Base-by-base conservation (phyloP, 2,797 vertebrate genomes). In the Podarcis siculus region DNA sequence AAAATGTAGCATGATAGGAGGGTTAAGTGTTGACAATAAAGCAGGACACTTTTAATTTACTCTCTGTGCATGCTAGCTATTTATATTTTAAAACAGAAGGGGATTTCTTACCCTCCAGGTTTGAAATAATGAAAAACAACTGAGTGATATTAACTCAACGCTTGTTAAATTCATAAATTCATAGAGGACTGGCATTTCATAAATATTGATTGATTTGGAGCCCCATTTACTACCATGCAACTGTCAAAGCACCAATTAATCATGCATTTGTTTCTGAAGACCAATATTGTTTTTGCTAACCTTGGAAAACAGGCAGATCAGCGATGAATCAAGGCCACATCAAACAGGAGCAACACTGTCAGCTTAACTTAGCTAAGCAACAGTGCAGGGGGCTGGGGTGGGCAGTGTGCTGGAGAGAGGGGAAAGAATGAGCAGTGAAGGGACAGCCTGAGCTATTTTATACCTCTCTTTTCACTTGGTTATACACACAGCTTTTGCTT, bases 211-310 rank as follows among this genome's bases (percentile, higher is more conserved):
- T 87, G 69, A 32, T 79, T 80, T 87, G 25, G 27, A 49, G 55
- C 49, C n/a, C 19, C 32, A 39, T 55, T 13, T 66, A 32, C 25
- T 79, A 61, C 6, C 61, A 8, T 0, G 0, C 35, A 67, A 86
- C 88, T 84, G 49, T 86, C 4, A 72, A 25, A 17, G 86, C 27
- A 12, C 8, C 1, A 86, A 84, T 80, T 89, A 86, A 80, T 89
- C 49, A 61, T 9, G 32, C 13, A 69, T 77, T 80, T 0, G 72
- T 75, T 90, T 90, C 61, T 55, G 49, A 89, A 75, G 19, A 32
- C 1, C 25, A 58, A 1, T 71, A 8, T 71, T 80, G 69, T 66
- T 23, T 75, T 37, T 76, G 25, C 3, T 83, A 75, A 80, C n/a
- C 85, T 90, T 82, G 8, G 87, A 87, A 91, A 89, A 17, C 19